These are phyloP conservation scores for Cheilosia pagana DNA, from an alignment of 2,888 invertebrate genomes.

Conservation along the genomic window DNA sequence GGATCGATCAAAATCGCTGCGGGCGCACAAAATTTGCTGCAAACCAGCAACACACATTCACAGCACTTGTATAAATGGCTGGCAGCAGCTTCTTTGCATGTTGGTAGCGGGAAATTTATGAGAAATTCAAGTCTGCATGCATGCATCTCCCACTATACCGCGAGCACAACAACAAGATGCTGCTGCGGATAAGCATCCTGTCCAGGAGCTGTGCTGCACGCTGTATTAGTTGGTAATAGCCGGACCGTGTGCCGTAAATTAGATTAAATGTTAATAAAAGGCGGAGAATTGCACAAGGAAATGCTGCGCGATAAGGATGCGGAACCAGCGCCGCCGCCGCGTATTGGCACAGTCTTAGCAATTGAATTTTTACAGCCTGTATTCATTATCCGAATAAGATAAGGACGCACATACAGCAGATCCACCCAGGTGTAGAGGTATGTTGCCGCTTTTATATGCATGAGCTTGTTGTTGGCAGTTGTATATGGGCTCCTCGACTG, in stretches of 20 bases:
- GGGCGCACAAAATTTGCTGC: slow-evolving; percentile 70
- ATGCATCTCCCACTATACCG: slow-evolving; percentile 36
- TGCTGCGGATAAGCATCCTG: slow-evolving; percentile 61
- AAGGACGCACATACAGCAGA: slow-evolving; percentile 46
- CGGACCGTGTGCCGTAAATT: slow-evolving; percentile 74
- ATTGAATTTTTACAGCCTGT: slow-evolving; percentile 73
- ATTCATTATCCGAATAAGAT: slow-evolving; percentile 71
- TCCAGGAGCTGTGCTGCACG: slow-evolving; percentile 26
- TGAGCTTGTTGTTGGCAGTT: neutral
- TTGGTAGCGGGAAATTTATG: slow-evolving; percentile 68
- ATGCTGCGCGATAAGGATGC: slow-evolving; percentile 66
- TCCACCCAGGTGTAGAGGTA: slow-evolving; percentile 20
- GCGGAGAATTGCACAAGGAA: slow-evolving; percentile 72
- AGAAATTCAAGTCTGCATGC: slow-evolving; percentile 61
- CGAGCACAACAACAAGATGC: slow-evolving; percentile 68
- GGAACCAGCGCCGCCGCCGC: slow-evolving; percentile 58
- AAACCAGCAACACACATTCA: slow-evolving; percentile 27
- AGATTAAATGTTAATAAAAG: slow-evolving; percentile 75
- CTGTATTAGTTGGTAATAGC: slow-evolving; percentile 69
- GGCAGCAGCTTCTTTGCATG: slow-evolving; percentile 72
- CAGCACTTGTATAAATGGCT: neutral
- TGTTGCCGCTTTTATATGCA: slow-evolving; percentile 27
- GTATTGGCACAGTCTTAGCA: slow-evolving; percentile 46
- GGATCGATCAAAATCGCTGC: slow-evolving; percentile 74
- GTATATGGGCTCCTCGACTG: neutral